phyloP scores from a whole-genome alignment of 2,797 vertebrate genomes.

The Neopelma chrysocephalum region DNA sequence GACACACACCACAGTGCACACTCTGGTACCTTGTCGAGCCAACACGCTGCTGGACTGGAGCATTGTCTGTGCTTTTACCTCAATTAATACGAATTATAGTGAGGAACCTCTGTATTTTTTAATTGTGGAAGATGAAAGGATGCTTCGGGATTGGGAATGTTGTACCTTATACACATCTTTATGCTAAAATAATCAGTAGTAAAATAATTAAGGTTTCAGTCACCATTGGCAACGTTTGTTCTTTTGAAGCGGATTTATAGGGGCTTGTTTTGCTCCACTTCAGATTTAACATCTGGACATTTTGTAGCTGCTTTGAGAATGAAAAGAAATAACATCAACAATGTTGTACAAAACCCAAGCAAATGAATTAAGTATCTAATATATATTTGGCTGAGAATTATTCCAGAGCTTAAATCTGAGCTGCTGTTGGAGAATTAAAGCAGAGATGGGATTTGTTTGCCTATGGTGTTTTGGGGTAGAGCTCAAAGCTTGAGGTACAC shows the following conservation, averaged over 20 bases:
- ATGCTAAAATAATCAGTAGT: neutral
- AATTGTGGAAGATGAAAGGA: neutral
- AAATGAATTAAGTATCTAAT: neutral
- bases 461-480: neutral
- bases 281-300: neutral
- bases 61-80: neutral
- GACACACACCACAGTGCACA: too few species aligned
- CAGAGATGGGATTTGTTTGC: neutral
- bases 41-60: neutral
- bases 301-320: neutral
- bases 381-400: neutral
- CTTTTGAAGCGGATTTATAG: neutral
- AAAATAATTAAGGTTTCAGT: neutral
- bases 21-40: fast-evolving
- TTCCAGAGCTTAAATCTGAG: neutral
- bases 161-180: neutral
- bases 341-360: neutral
- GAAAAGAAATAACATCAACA: neutral
- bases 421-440: neutral
- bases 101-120: neutral
- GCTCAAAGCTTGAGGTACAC: neutral
- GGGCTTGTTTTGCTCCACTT: neutral
- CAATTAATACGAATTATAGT: neutral
- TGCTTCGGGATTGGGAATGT: neutral
- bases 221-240: conserved; percentile 6